Percentiles rank a stretch among this genome's conserved stretches.
These are phyloP conservation scores for Pangasianodon hypophthalmus DNA, from an alignment of 2,113 vertebrate genomes.

Conservation along the genomic window DNA sequence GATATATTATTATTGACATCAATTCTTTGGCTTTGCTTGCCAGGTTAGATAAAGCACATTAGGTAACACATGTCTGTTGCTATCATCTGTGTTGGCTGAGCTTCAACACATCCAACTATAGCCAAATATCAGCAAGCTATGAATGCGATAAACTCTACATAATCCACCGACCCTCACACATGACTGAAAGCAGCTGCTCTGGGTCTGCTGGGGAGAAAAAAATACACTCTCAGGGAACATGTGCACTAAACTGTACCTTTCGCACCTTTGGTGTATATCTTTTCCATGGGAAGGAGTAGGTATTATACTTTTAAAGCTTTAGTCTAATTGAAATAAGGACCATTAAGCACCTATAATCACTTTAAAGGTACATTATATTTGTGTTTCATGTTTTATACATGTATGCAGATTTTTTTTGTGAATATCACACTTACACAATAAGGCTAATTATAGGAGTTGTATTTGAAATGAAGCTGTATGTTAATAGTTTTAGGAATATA, in stretches of 20 bases:
- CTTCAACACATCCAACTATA: conserved; percentile 1
- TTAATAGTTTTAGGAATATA: background rate
- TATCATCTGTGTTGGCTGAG: conserved; percentile 26
- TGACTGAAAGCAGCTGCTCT: conserved; percentile 17
- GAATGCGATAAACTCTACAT: background rate
- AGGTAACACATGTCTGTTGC: conserved; percentile 26
- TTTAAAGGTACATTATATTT: background rate
- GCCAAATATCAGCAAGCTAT: conserved; percentile 21
- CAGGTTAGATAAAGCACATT: conserved; percentile 22
- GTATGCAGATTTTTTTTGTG: background rate
- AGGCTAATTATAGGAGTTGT: background rate
- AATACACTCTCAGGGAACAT: background rate
- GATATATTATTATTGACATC: background rate
- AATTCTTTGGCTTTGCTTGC: conserved; percentile 12
- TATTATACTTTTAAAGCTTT: background rate
- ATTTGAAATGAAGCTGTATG: background rate
- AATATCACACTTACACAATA: background rate
- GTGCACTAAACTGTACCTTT: conserved; percentile 8
- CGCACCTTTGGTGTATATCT: background rate
- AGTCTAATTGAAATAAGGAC: background rate
- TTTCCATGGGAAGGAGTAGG: background rate
- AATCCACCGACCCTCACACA: conserved; percentile 5
- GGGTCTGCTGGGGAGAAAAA: background rate
- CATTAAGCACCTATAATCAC: background rate
- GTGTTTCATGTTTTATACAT: background rate